A percentile compares a stretch with the other conserved stretches of the same genome.
Conservation (phyloP, 1,140 invertebrate genomes). For the Drosophila triauraria region DNA sequence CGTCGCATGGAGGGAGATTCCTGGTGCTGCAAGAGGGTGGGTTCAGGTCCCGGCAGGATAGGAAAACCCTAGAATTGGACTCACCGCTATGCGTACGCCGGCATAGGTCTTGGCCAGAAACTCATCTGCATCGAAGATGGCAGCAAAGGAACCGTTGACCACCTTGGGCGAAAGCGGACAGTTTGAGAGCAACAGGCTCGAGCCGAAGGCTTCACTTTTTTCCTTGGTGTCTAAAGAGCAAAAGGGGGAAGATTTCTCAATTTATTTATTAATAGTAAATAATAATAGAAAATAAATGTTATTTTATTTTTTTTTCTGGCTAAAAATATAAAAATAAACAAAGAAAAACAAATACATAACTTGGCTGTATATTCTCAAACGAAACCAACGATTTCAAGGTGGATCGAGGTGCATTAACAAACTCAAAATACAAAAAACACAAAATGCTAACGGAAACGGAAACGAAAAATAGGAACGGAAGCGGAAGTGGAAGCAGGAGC, state of each 20-base stretch:
- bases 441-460: not conserved
- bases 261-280: not conserved
- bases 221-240: constrained; percentile 90
- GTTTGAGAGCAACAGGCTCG: constrained; percentile 96
- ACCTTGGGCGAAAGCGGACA: constrained; percentile 98
- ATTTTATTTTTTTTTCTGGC: not conserved
- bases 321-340: not conserved
- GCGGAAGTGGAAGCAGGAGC: not conserved
- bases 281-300: too few species aligned
- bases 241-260: not conserved
- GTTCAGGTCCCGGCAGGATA: not conserved
- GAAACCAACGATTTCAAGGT: constrained; percentile 30
- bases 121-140: constrained; percentile 96
- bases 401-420: constrained; percentile 52
- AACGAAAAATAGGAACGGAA: constrained; percentile 9
- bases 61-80: not conserved
- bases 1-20: constrained; percentile 90
- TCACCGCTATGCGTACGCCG: constrained; percentile 87
- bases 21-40: constrained; percentile 61
- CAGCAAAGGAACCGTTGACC: constrained; percentile 98
- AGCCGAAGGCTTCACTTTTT: constrained; percentile 94
- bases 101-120: constrained; percentile 93
- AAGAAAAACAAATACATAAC: not conserved
- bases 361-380: constrained; percentile 6
- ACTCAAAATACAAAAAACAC: constrained; percentile 29